A percentile compares a stretch with the other conserved stretches of the same genome.
Evolutionary conservation across 2,113 vertebrate species (phyloP).

Genomic region (Antechinus stuartii): DNA sequence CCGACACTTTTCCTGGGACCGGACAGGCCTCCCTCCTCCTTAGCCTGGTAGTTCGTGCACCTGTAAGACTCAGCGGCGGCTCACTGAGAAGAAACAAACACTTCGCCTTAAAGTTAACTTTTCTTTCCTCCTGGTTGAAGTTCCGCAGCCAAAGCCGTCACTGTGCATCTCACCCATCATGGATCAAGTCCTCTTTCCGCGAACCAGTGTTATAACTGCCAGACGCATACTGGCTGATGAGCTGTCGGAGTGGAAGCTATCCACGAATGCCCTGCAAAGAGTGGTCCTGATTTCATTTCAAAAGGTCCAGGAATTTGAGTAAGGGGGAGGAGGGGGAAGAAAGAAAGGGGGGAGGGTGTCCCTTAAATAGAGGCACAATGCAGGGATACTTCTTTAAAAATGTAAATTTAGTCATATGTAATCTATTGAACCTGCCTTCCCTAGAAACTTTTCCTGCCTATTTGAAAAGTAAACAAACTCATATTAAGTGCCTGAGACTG

Average conservation of each 20-base stretch:
- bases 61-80: no score
- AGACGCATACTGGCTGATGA: no score
- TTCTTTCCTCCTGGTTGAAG: neutral
- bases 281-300: neutral
- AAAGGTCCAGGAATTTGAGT: neutral
- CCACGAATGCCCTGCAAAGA: no score
- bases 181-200: neutral
- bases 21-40: neutral
- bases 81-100: no score
- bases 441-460: conserved; percentile 53
- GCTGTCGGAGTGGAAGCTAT: neutral
- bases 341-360: neutral
- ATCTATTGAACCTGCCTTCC: conserved; percentile 29
- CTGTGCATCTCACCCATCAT: no score
- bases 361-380: neutral
- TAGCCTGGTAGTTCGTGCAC: no score
- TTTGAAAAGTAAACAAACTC: neutral
- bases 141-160: neutral
- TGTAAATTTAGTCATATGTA: neutral
- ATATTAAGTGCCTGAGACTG: neutral
- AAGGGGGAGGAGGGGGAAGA: neutral
- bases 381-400: neutral
- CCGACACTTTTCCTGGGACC: no score
- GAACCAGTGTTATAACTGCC: no score
- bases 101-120: neutral